Evolutionary conservation across 1,140 invertebrate genomes (phyloP).

Genomic region (Zeugodacus cucurbitae): DNA sequence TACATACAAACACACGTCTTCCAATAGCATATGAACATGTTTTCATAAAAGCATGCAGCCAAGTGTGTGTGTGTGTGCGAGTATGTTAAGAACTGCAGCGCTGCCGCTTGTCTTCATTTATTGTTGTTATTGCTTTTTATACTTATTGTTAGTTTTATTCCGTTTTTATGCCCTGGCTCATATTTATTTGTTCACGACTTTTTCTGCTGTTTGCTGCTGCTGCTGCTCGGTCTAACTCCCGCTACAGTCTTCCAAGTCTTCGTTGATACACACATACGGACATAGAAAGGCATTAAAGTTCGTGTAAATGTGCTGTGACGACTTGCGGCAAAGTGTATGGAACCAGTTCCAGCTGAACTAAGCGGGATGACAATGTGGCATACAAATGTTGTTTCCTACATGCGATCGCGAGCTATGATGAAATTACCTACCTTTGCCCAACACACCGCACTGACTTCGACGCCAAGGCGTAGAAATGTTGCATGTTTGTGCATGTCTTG

Average conservation of each 20-base stretch:
- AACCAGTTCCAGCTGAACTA: conserved; percentile 37
- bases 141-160: not conserved
- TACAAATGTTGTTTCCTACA: not conserved
- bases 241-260: not conserved
- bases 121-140: not conserved
- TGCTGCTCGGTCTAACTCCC: not conserved
- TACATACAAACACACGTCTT: not conserved
- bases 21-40: not conserved
- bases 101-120: not conserved
- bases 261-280: not conserved
- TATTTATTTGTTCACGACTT: conserved; percentile 33
- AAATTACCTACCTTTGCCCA: not conserved
- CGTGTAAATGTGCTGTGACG: not conserved
- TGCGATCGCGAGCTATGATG: not conserved
- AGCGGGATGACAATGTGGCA: not conserved
- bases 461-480: not conserved
- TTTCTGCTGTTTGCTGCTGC: not conserved
- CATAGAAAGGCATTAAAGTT: not conserved
- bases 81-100: not conserved
- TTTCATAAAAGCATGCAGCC: not conserved
- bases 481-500: conserved; percentile 18
- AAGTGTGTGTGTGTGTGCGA: not conserved
- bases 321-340: not conserved
- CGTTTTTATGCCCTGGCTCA: not conserved
- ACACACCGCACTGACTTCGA: not conserved